Base-by-base conservation (phyloP, 2,888 invertebrate genomes). In the Microplitis deprimator region DNA sequence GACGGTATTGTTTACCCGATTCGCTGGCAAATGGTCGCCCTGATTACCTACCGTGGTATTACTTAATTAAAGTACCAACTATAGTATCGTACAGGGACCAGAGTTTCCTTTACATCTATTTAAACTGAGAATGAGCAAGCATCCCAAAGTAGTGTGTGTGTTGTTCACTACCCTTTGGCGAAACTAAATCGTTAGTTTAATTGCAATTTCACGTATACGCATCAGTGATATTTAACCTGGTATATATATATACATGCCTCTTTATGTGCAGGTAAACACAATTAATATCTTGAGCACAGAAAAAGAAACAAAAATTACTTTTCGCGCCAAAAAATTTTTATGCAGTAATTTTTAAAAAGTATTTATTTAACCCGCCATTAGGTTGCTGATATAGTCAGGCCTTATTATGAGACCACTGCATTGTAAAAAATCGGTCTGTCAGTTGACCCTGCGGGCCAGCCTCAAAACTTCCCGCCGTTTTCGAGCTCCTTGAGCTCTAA, bases 111-210 rank as follows among this genome's bases (percentile, higher is more conserved):
- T 79, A 6, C 20, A 38, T 38, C 61, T 71, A 62, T 61, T 71
- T 29, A n/a, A 61, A 71, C 71, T 38, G 61, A 71, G 71, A 38
- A 71, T 65, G 65, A 65, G 20, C 65, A 38, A 65, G 65, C 39
- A 62, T 39, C 61, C 17, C 16, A 5, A n/a, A n/a, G 8, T 7
- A 13, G 50, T 70, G 81, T 78, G 71, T 60, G 79, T 68, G 71
- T 79, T 74, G 79, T 82, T 81, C 83, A 82, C 81, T 81, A 76
- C 81, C 79, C 78, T 76, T 79, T 75, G 76, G 67, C 79, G 77
- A 81, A 76, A 83, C 81, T 78, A 78, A 81, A 82, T 82, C 83
- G 84, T 83, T 84, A 82, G 84, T 83, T 84, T 84, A 85, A 81
- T 81, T 83, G 84, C 84, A 83, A 82, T 83, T 82, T 84, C 79